These are phyloP conservation scores for Drosophila ohnishii DNA, from an alignment of 1,140 invertebrate species.

Conservation along the genomic window DNA sequence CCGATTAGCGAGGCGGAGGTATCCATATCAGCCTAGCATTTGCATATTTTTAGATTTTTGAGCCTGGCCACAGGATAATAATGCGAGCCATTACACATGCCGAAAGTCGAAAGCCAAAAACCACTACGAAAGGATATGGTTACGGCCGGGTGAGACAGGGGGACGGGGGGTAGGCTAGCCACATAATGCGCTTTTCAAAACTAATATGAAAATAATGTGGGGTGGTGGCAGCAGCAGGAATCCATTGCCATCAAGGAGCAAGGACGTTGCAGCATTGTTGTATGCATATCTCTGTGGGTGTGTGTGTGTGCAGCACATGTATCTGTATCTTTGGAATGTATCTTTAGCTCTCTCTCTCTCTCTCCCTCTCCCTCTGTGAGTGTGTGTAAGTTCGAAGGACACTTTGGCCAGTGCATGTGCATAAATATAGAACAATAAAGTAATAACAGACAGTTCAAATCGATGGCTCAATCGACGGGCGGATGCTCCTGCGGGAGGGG, in stretches of 20 bases:
- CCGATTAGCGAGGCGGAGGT: not conserved
- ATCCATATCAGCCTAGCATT: slow-evolving; percentile 12
- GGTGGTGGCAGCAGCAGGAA: slow-evolving; percentile 4
- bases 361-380: not conserved
- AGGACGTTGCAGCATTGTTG: slow-evolving; percentile 46
- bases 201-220: slow-evolving; percentile 69
- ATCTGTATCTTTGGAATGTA: not conserved
- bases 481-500: not conserved
- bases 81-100: slow-evolving; percentile 47
- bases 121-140: not conserved
- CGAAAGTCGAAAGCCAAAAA: slow-evolving; percentile 14
- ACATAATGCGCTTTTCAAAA: slow-evolving; percentile 72
- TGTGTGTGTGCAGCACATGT: not conserved
- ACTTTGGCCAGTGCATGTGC: slow-evolving; percentile 27
- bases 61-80: slow-evolving; percentile 30
- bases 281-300: not conserved
- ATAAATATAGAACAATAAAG: slow-evolving; percentile 60
- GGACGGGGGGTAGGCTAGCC: not conserved
- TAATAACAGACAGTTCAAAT: slow-evolving; percentile 44
- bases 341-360: not conserved
- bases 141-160: no score
- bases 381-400: slow-evolving; percentile 33
- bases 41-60: slow-evolving; percentile 29
- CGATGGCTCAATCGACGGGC: slow-evolving; percentile 37
- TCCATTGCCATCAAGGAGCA: slow-evolving; percentile 47